Evolutionary conservation across 1,140 invertebrate genomes (phyloP), one percentile per base, ranked within the genome.

Genomic region (Atopsyche davidsoni): DNA sequence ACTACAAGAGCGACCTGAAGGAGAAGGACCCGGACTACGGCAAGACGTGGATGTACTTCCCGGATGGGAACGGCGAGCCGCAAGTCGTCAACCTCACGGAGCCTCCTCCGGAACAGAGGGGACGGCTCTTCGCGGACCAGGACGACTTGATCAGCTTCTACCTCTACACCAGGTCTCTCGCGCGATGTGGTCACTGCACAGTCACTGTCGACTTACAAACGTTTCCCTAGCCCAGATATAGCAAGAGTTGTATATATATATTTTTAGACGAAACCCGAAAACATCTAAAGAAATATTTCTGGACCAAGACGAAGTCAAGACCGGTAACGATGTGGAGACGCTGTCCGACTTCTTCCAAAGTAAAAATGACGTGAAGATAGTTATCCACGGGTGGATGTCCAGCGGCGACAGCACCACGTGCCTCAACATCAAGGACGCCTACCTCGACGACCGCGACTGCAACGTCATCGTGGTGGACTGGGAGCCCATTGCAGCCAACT

Each of bases 341-440:
- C 56, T n/a, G 61, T 3, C 38, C 57, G n/a, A 58, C 60, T 58
- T 70, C 40, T 81, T 85, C 52, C 72, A 82, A 48, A 57, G 73
- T 6, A 67, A 66, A 1, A 76, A 75, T 48, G 67, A 74, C 34
- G 78, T 81, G 1, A 82, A 78, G 62, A 73, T 86, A 16, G 66
- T 89, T 22, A 81, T 82, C 17, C 88, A 92, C 59, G 88, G 88
- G 1, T 92, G 80, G 80, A 72, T 79, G 54, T 81, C 80, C 0
- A 73, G 67, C 49, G 73, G 72, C 11, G 62, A 64, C 11, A 72
- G 63, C 17, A 40, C 17, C 21, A 36, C 53, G 3, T 21, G 49
- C 24, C 34, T 42, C 2, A 16, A 18, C 13, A 58, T 58, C 4
- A 58, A 76, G 46, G 61, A 78, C 14, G 67, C 67, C 3, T 73